Percentiles rank a stretch among this genome's conserved stretches.
Evolutionary conservation across 2,113 vertebrate genomes (phyloP).

Genomic region (Maccullochella peelii): DNA sequence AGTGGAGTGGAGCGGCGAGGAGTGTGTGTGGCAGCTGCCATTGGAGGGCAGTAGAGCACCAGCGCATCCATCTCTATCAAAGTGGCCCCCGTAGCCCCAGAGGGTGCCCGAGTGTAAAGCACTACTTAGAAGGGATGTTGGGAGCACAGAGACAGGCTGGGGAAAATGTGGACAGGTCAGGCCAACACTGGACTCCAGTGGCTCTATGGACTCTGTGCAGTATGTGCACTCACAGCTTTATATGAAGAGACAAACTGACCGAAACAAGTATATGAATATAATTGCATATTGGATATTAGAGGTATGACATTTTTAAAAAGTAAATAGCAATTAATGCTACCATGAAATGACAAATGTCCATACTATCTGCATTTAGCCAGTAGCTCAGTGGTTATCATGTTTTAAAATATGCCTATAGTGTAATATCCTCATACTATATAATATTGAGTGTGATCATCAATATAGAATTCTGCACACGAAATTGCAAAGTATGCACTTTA

Average conservation of each 20-base stretch:
- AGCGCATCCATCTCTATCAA: slow-evolving; percentile 89
- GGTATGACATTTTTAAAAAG: background rate
- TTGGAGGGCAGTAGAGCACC: slow-evolving; percentile 99
- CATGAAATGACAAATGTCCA: background rate
- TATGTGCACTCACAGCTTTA: slow-evolving; percentile 47
- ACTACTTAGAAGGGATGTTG: slow-evolving; percentile 76
- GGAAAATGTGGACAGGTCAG: slow-evolving; percentile 75
- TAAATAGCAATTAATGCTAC: background rate
- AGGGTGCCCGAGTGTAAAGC: slow-evolving; percentile 68
- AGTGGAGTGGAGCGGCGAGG: slow-evolving; percentile 24
- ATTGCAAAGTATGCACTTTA: background rate
- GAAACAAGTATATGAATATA: slow-evolving; percentile 14
- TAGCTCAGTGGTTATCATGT: background rate
- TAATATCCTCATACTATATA: background rate
- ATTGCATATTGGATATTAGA: background rate
- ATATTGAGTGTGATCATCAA: background rate
- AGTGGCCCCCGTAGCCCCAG: slow-evolving; percentile 51
- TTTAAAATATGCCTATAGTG: background rate
- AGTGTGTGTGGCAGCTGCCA: slow-evolving; percentile 80
- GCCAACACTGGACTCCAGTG: slow-evolving; percentile 67
- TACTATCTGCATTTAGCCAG: slow-evolving; percentile 8
- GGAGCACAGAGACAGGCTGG: slow-evolving; percentile 73
- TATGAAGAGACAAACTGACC: slow-evolving; percentile 45
- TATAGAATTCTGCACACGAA: background rate
- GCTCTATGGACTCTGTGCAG: slow-evolving; percentile 63